Percentiles rank a stretch among this genome's conserved stretches.
Evolutionary conservation across 1,140 invertebrate species (phyloP).

Genomic region (Philaenus spumarius): DNA sequence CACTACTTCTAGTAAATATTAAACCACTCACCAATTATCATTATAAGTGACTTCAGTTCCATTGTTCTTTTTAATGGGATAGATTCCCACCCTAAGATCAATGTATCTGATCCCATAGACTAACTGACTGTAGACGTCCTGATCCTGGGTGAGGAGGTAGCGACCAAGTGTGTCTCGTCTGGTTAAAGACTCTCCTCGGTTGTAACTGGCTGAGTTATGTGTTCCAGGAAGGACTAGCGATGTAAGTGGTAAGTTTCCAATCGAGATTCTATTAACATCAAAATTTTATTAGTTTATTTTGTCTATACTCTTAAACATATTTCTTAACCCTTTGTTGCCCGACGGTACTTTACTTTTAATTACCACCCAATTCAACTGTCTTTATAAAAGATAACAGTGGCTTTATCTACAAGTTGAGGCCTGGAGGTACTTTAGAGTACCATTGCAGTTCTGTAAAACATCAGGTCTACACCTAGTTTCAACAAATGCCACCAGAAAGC

Average conservation of each 20-base stretch:
- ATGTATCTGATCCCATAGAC: constrained; percentile 74
- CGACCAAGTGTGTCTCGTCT: constrained; percentile 40
- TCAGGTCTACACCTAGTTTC: too few species aligned
- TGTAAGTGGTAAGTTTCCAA: constrained; percentile 48
- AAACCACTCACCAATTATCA: not conserved
- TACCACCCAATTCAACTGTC: too few species aligned
- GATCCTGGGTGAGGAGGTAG: constrained; percentile 60
- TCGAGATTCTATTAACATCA: constrained; percentile 29
- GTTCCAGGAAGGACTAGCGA: constrained; percentile 59
- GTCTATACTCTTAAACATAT: too few species aligned
- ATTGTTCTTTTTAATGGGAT: constrained; percentile 36
- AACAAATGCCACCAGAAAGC: too few species aligned
- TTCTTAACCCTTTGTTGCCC: too few species aligned
- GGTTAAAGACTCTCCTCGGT: constrained; percentile 36
- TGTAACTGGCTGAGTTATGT: constrained; percentile 59
- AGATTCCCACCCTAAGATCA: constrained; percentile 63
- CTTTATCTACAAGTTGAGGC: too few species aligned
- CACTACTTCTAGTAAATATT: too few species aligned
- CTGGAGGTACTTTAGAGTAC: too few species aligned
- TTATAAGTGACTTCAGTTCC: not conserved
- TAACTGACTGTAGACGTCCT: constrained; percentile 68
- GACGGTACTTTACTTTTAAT: too few species aligned
- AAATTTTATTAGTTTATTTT: too few species aligned
- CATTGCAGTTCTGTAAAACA: too few species aligned
- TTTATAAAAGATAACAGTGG: too few species aligned